Evolutionary conservation across 2,888 invertebrate genomes (phyloP), one percentile per base, ranked within the genome.

Genomic region (Thymelicus acteon): DNA sequence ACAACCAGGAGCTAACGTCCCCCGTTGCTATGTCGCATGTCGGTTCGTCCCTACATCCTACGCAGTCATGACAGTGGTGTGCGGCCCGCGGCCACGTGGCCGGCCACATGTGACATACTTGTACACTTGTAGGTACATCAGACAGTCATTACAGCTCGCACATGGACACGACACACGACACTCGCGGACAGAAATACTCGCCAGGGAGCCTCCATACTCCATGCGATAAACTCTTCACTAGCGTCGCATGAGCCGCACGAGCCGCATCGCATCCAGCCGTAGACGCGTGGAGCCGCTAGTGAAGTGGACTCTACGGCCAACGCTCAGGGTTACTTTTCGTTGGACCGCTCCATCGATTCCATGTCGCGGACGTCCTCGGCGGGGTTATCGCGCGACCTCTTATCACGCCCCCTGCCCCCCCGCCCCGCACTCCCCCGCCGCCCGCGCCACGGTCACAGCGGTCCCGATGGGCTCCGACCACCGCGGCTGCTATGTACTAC

Each of bases 321-420:
- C 10, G 10, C 24, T 12, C 72, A 72, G 24, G 64, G 63, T 19
- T 12, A 40, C 58, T 12, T 72, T 62, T 73, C 40, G 67, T 47
- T 58, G 58, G 58, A 24, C 52, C 13, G 24, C 44, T 67, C 6
- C 62, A 15, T 19, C 13, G 52, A 67, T 64, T 49, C 72, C 60
- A 49, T 71, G 73, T 70, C 68, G 40, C 66, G 65, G 72, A 37
- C 72, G 76, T 75, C 76, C 77, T 77, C 77, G 76, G 72, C 71
- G 70, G 78, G 79, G 79, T 78, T 79, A 79, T 79, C 78, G 76
- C 74, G 76, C 78, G 79, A 79, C 79, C 78, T 77, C 76, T 78
- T 79, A 79, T 79, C 79, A 74, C 72, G 54, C 19, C 54, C 10
- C 54, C 52, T 7, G 52, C 7, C 54, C 7, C 24, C 24, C 5